Base-by-base conservation (phyloP, 1,140 invertebrate species). In the Drosophila nebulosa region DNA sequence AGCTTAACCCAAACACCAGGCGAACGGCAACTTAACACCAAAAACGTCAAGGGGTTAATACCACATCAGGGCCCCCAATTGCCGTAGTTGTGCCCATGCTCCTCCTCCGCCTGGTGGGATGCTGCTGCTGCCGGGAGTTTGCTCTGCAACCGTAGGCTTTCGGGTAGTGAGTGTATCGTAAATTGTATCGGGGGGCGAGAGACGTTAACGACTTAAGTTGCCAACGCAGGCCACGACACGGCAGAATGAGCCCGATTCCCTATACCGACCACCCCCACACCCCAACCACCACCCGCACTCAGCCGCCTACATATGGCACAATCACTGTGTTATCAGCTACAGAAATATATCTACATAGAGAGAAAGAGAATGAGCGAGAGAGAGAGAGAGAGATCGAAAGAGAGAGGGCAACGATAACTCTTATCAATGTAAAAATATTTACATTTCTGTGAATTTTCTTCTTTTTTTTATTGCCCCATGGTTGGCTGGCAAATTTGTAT, bases 401-500 rank as follows among this genome's bases (percentile, higher is more conserved):
- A n/a, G 59, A 32, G 46, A 58, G 67, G n/a, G 16, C 24, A 36
- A 59, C 64, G 65, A 69, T 63, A 32, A 36, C 61, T 39, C 73
- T 90, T 90, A 90, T 90, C 89, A 75, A 75, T 90, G 89, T 90
- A 89, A 90, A 67, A 90, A 90, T 90, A 90, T 90, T 90, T 88
- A 89, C 84, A 88, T 89, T 89, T 83, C 84, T 79, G 64, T 81
- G 79, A 79, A 81, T 74, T 76, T 73, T 57, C 69, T 61, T 65
- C 39, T 62, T 24, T 24, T 61, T 32, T 67, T 21, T 67, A 60
- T 46, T 32, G 58, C 53, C 57, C 16, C 57, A 59, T 65, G 26
- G 27, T 42, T 58, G 36, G 14, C 36, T 16, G 36, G 22, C 32
- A n/a, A 59, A 59, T 36, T 42, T 42, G n/a, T 39, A 14, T 4